Evolutionary conservation across 2,113 vertebrate species (phyloP).

Genomic region (Sus scrofa): DNA sequence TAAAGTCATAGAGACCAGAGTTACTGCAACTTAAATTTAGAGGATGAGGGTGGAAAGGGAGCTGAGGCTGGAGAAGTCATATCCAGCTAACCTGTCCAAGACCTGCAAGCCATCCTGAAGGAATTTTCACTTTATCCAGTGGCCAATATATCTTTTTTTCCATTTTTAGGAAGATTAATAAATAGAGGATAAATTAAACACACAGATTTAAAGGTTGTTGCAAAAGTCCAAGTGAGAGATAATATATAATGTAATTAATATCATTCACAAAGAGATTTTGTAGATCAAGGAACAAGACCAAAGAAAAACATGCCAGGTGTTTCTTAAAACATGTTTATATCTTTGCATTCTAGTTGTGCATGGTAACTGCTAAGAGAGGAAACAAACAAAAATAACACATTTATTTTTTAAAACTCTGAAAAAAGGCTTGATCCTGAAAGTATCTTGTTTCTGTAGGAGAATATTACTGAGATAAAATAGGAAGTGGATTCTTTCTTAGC

Average conservation of each 20-base stretch:
- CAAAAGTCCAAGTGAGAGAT: not conserved
- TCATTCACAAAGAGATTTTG: slow-evolving; percentile 1
- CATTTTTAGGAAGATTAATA: not conserved
- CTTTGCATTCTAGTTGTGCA: slow-evolving; percentile 17
- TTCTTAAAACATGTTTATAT: slow-evolving; percentile 32
- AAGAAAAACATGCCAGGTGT: not conserved
- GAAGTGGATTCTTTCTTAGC: slow-evolving; percentile 5
- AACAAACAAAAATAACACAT: not conserved
- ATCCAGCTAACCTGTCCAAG: not conserved
- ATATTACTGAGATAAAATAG: not conserved
- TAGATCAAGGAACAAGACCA: not conserved
- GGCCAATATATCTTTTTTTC: not conserved
- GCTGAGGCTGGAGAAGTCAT: not conserved
- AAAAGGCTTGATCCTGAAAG: slow-evolving; percentile 40
- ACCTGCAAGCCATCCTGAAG: not conserved
- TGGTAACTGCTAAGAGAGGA: not conserved
- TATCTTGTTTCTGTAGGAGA: not conserved
- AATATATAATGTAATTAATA: slow-evolving; percentile 21
- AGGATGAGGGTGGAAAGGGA: not conserved
- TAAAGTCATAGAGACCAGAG: not conserved
- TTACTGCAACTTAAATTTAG: not conserved
- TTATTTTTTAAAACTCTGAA: slow-evolving; percentile 69
- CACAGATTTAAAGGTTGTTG: not conserved
- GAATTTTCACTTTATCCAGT: not conserved
- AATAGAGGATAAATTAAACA: not conserved